A percentile compares a stretch with the other conserved stretches of the same genome.
Evolutionary conservation across 1,140 invertebrate genomes (phyloP).

Genomic region (Drosophila nebulosa): DNA sequence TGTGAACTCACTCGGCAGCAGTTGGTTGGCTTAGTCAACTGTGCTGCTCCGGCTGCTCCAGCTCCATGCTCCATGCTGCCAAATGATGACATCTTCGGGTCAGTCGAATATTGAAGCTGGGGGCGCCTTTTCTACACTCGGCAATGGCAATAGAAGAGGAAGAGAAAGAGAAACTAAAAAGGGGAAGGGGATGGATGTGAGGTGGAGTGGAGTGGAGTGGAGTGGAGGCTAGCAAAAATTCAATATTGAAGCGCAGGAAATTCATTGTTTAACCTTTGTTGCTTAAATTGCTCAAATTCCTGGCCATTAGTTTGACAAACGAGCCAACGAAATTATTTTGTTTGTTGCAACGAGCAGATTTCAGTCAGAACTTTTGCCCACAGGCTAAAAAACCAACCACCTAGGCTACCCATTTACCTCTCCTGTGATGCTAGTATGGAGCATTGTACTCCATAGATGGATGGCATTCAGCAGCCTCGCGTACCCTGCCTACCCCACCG

Average conservation of each 20-base stretch:
- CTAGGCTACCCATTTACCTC: not conserved
- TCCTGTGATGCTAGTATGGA: too few species aligned
- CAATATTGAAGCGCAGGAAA: constrained; percentile 64
- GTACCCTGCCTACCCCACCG: not conserved
- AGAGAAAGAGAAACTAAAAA: too few species aligned
- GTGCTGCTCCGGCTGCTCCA: constrained; percentile 5
- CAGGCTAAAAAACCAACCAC: constrained; percentile 18
- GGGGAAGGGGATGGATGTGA: not conserved
- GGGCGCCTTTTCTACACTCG: not conserved
- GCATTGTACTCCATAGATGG: not conserved
- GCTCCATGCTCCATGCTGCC: not conserved
- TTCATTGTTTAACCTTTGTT: constrained; percentile 79
- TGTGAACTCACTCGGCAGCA: constrained; percentile 54
- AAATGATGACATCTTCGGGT: constrained; percentile 10
- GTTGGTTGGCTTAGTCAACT: constrained; percentile 59
- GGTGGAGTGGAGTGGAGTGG: not conserved
- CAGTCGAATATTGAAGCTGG: constrained; percentile 6
- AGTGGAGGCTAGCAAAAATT: constrained; percentile 41
- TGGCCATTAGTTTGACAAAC: constrained; percentile 76
- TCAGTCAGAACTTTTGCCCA: constrained; percentile 55
- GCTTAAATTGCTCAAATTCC: constrained; percentile 78
- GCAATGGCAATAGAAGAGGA: too few species aligned
- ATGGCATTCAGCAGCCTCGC: not conserved
- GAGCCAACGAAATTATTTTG: constrained; percentile 75
- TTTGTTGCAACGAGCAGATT: constrained; percentile 62